Evolutionary conservation across 2,797 vertebrate genomes (phyloP).

Genomic region (Etheostoma perlongum): DNA sequence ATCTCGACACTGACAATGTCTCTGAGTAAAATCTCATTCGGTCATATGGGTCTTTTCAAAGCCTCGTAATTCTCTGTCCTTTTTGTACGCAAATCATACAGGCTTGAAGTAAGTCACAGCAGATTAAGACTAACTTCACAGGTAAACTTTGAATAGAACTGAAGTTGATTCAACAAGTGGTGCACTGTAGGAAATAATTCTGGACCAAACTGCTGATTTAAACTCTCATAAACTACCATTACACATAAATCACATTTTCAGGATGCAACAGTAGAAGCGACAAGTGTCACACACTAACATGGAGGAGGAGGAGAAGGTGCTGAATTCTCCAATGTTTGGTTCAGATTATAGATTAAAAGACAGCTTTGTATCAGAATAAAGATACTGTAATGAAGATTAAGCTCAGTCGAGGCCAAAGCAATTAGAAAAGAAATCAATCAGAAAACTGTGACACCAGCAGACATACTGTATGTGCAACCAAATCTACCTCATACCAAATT

Average conservation of each 20-base stretch:
- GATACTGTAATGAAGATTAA: conserved; percentile 2
- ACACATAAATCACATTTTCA: conserved; percentile 47
- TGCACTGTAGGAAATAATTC: conserved; percentile 20
- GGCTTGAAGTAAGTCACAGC: conserved; percentile 26
- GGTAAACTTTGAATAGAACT: conserved; percentile 49
- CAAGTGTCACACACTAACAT: conserved; percentile 59
- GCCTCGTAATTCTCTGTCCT: conserved; percentile 32
- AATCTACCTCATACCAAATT: background rate
- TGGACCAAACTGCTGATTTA: conserved; percentile 38
- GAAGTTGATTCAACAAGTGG: conserved; percentile 68
- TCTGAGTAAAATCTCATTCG: conserved; percentile 65
- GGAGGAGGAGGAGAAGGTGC: conserved; percentile 55
- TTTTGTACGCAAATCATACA: conserved; percentile 37
- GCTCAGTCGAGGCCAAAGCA: background rate
- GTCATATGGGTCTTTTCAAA: conserved; percentile 54
- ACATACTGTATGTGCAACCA: background rate
- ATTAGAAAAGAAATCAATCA: background rate
- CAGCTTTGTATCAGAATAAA: conserved; percentile 4
- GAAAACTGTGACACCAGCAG: background rate
- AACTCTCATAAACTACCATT: conserved; percentile 57
- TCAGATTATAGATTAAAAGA: conserved; percentile 32
- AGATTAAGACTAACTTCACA: conserved; percentile 36
- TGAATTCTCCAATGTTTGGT: conserved; percentile 15
- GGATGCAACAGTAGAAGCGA: conserved; percentile 49
- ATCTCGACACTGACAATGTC: conserved; percentile 56